Evolutionary conservation across 35 echinoderm and acorn worm genomes (phyloP).

Genomic region (Hemicentrotus pulcherrimus): DNA sequence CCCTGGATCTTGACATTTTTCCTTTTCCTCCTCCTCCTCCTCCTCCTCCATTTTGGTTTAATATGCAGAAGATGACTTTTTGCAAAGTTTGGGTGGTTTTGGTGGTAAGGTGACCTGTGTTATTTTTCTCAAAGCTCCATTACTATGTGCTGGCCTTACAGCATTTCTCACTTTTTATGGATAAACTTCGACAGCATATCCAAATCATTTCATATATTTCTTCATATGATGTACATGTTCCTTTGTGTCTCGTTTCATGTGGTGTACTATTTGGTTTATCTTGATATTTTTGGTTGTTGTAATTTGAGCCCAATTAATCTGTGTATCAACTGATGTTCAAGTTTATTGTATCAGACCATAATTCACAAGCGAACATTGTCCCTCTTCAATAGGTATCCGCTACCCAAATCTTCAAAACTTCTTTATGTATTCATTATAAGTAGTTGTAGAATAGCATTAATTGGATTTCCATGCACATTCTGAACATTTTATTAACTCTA

Average conservation of each 20-base stretch:
- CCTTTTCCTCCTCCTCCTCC: background rate
- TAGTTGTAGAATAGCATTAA: too few species aligned
- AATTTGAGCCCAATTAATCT: background rate
- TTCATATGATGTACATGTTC: too few species aligned
- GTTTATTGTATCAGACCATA: background rate
- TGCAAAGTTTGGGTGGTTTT: background rate
- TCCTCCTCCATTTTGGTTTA: background rate
- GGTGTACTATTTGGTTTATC: too few species aligned
- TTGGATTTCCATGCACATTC: too few species aligned
- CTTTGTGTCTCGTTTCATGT: background rate
- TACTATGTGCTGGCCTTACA: background rate
- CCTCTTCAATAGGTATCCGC: background rate
- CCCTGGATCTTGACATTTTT: background rate
- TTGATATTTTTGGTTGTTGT: background rate
- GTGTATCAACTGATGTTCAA: background rate
- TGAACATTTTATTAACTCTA: too few species aligned
- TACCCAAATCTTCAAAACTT: background rate
- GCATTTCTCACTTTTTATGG: background rate
- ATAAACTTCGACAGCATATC: background rate
- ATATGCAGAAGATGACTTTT: background rate
- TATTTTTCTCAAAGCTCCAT: background rate
- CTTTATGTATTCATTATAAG: too few species aligned
- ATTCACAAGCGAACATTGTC: background rate
- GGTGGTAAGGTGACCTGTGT: background rate
- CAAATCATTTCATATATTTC: slow-evolving; percentile 20